phyloP scores from a whole-genome alignment of 2,888 invertebrate genomes.

The Gastracanthus pulcherrimus region DNA sequence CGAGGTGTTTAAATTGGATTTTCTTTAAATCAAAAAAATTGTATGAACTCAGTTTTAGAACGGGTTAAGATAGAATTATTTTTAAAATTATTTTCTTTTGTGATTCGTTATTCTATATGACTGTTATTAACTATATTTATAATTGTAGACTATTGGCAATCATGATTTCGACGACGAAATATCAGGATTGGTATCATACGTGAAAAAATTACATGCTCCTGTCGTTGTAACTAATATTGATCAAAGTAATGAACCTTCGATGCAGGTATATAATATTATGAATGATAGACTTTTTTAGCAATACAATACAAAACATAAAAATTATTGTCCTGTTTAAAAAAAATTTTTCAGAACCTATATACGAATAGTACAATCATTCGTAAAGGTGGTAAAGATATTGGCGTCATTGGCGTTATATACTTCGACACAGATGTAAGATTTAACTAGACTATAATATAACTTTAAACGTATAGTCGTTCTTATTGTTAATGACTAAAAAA shows the following conservation, averaged over 20 bases:
- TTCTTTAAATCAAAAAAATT: too few species aligned
- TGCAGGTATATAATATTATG: conserved; percentile 69
- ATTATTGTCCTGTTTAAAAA: not conserved
- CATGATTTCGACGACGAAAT: conserved; percentile 92
- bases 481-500: not conserved
- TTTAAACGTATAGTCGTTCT: not conserved
- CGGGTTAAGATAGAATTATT: too few species aligned
- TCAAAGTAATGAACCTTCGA: conserved; percentile 82
- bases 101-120: too few species aligned
- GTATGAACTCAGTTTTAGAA: too few species aligned
- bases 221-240: conserved; percentile 89
- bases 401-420: conserved; percentile 89
- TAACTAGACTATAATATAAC: not conserved
- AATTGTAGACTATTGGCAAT: conserved; percentile 87
- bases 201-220: conserved; percentile 82
- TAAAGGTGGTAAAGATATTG: conserved; percentile 83
- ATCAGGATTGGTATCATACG: conserved; percentile 85
- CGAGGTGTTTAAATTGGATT: too few species aligned
- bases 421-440: conserved; percentile 82
- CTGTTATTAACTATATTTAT: not conserved
- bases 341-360: conserved; percentile 78
- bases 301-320: not conserved
- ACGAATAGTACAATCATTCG: conserved; percentile 83
- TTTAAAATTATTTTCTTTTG: too few species aligned
- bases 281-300: not conserved